phyloP scores from a whole-genome alignment of 2,888 invertebrate species.

The Ormyrus rosae region DNA sequence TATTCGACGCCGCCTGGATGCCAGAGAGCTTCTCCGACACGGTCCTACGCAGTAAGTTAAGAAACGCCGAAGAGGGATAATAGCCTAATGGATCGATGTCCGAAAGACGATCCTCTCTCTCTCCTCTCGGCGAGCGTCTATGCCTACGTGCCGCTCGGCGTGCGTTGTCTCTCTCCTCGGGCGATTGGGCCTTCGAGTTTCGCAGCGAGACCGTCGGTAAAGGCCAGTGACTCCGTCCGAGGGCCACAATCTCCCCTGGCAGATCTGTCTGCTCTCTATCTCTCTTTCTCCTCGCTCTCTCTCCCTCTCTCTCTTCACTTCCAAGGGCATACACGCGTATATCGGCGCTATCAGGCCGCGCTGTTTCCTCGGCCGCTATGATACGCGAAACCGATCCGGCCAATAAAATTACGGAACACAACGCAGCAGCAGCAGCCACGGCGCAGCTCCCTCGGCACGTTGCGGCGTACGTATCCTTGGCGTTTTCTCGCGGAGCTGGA shows the following conservation, averaged over 20 bases:
- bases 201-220: constrained; percentile 54
- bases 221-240: constrained; percentile 67
- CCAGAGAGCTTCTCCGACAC: no score
- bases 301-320: not conserved
- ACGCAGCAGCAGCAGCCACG: not conserved
- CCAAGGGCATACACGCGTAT: constrained; percentile 62
- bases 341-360: not conserved
- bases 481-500: not conserved
- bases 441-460: no score
- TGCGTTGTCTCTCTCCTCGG: constrained; percentile 22
- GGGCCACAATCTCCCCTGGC: constrained; percentile 65
- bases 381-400: constrained; percentile 26
- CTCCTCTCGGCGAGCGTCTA: not conserved
- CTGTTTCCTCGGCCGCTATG: not conserved
- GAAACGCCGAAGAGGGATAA: constrained; percentile 41
- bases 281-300: constrained; percentile 40
- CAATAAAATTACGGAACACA: constrained; percentile 34
- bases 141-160: constrained; percentile 1
- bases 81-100: constrained; percentile 46
- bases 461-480: not conserved
- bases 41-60: constrained; percentile 2
- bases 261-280: constrained; percentile 65
- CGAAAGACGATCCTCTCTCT: constrained; percentile 31
- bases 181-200: not conserved
- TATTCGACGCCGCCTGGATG: no score